phyloP scores from a whole-genome alignment of 2,113 vertebrate genomes.

The Carassius auratus region DNA sequence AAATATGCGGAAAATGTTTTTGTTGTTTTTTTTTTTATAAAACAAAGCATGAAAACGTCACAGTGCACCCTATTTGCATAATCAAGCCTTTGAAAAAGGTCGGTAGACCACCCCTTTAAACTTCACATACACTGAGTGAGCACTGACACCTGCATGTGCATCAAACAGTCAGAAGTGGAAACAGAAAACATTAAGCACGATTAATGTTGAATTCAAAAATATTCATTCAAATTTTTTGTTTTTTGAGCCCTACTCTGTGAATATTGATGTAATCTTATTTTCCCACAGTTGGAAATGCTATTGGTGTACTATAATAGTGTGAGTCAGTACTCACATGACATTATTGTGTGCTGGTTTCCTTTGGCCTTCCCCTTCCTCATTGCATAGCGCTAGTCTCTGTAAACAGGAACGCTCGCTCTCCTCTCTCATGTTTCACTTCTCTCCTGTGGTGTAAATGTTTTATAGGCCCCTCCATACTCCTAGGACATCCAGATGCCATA shows the following conservation, averaged over 20 bases:
- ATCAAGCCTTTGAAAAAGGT: too few relatives aligned
- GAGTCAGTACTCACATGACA: background rate
- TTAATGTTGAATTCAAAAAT: background rate
- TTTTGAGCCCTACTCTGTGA: background rate
- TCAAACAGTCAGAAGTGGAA: background rate
- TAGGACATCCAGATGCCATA: conserved; percentile 71
- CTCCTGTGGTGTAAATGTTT: conserved; percentile 67
- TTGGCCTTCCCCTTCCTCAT: conserved; percentile 37
- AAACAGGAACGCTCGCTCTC: conserved; percentile 48
- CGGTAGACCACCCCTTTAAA: too few relatives aligned
- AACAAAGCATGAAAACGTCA: too few relatives aligned
- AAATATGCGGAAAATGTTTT: too few relatives aligned
- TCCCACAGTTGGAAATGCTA: background rate
- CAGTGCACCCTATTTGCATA: too few relatives aligned
- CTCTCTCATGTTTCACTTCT: conserved; percentile 53
- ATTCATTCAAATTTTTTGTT: background rate
- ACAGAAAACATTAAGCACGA: background rate
- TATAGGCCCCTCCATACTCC: conserved; percentile 64
- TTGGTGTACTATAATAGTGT: background rate
- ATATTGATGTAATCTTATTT: background rate
- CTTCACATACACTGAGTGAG: background rate
- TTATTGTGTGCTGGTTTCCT: conserved; percentile 33
- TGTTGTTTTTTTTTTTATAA: too few relatives aligned
- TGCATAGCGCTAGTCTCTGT: conserved; percentile 33
- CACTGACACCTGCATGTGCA: background rate